Percentiles rank a stretch among this genome's conserved stretches.
phyloP scores from a whole-genome alignment of 2,888 invertebrate species.

The Pheosia gnoma region DNA sequence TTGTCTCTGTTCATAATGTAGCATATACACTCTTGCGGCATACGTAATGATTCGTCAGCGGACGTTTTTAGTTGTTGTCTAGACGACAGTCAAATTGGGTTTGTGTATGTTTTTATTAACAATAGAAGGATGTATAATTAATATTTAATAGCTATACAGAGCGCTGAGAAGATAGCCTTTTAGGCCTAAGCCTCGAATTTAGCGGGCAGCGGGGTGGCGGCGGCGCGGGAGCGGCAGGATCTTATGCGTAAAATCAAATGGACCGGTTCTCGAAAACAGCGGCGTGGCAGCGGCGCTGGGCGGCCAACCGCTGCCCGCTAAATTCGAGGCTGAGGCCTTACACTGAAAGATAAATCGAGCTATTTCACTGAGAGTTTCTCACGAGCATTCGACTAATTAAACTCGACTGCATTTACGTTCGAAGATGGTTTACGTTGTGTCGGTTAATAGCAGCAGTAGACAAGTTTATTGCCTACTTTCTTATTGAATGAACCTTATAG shows the following conservation, averaged over 20 bases:
- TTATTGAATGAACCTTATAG: slow-evolving; percentile 24
- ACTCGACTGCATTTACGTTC: slow-evolving; percentile 26
- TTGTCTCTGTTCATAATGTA: slow-evolving; percentile 25
- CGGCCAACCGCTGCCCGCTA: no score
- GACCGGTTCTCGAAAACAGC: no score
- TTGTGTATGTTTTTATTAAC: slow-evolving; percentile 25
- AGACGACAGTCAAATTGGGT: slow-evolving; percentile 17
- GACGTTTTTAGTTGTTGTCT: slow-evolving; percentile 17
- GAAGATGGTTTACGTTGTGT: slow-evolving; percentile 12
- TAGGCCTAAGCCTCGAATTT: no score
- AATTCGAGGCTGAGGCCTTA: no score
- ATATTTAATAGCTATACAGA: slow-evolving; percentile 15
- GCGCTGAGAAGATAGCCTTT: slow-evolving; percentile 44
- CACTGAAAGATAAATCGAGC: slow-evolving; percentile 38
- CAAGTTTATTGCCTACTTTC: slow-evolving; percentile 32
- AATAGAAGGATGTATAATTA: slow-evolving; percentile 32
- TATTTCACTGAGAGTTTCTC: slow-evolving; percentile 42
- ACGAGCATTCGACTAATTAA: slow-evolving; percentile 36
- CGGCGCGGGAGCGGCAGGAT: no score
- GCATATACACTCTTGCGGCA: slow-evolving; percentile 3
- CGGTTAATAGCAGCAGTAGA: slow-evolving; percentile 17
- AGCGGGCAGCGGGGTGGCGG: no score
- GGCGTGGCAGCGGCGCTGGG: no score
- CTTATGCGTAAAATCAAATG: no score
- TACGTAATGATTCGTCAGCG: slow-evolving; percentile 14